These are phyloP conservation scores for Spheniscus humboldti DNA, from an alignment of 2,797 vertebrate genomes.

Conservation along the genomic window DNA sequence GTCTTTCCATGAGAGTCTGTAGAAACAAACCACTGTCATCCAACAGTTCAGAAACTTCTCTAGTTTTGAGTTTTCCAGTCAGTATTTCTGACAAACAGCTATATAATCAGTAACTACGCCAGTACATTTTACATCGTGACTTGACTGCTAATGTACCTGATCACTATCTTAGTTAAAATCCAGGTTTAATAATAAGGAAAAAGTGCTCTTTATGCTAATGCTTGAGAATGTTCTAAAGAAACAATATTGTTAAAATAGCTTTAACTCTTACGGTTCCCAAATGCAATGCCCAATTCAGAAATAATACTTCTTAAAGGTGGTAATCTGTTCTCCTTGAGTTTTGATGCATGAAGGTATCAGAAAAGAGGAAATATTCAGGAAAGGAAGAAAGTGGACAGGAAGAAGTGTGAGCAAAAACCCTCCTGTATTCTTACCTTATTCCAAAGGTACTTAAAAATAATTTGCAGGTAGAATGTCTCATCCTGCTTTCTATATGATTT, in stretches of 20 bases:
- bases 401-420: not conserved
- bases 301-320: not conserved
- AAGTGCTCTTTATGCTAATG: not conserved
- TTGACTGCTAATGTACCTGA: constrained; percentile 59
- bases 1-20: not conserved
- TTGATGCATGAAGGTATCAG: not conserved
- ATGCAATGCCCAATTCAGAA: not conserved
- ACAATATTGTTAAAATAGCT: not conserved
- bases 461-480: not conserved
- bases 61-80: not conserved
- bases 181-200: not conserved
- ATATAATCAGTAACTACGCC: constrained; percentile 43
- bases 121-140: constrained; percentile 35
- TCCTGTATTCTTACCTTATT: not conserved
- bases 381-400: not conserved
- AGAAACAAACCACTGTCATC: not conserved
- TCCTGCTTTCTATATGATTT: not conserved
- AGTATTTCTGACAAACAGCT: not conserved
- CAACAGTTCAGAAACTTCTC: not conserved
- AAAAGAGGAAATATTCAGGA: not conserved
- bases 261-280: not conserved
- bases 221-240: not conserved
- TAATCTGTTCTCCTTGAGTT: not conserved
- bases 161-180: constrained; percentile 34
- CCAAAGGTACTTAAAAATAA: not conserved